Conservation (phyloP, 2,888 invertebrate species). For the Hipparchia semele region DNA sequence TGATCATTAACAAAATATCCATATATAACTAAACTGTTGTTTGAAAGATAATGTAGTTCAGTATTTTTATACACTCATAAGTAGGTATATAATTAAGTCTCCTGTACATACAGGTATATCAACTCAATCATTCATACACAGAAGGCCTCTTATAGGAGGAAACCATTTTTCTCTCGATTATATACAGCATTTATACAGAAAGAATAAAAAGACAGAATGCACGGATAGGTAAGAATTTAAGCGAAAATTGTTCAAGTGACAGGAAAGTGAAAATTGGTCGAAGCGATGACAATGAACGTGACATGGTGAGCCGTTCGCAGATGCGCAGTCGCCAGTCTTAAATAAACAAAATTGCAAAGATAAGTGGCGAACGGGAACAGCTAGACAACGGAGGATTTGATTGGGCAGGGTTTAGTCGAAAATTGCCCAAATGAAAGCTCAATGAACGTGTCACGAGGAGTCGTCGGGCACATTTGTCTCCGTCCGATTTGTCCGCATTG, state of each 20-base stretch:
- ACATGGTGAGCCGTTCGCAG: too few relatives aligned
- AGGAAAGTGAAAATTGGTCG: slow-evolving; percentile 10
- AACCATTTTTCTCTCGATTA: too few relatives aligned
- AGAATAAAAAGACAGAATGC: too few relatives aligned
- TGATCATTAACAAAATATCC: too few relatives aligned
- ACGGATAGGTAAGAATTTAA: neutral
- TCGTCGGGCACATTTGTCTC: slow-evolving; percentile 78
- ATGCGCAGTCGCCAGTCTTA: slow-evolving; percentile 18
- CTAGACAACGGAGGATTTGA: slow-evolving; percentile 63
- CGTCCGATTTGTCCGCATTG: slow-evolving; percentile 80
- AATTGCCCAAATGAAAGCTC: slow-evolving; percentile 82
- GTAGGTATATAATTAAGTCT: too few relatives aligned
- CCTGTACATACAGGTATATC: too few relatives aligned
- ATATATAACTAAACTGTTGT: too few relatives aligned
- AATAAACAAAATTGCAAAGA: slow-evolving; percentile 45
- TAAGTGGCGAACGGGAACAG: slow-evolving; percentile 61
- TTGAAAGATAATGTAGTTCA: too few relatives aligned
- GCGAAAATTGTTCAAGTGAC: slow-evolving; percentile 8
- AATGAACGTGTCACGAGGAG: slow-evolving; percentile 79
- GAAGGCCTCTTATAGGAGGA: too few relatives aligned
- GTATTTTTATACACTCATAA: too few relatives aligned
- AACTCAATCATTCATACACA: too few relatives aligned
- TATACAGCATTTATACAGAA: too few relatives aligned
- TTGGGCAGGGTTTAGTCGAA: slow-evolving; percentile 77
- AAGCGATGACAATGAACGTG: slow-evolving; percentile 9